A percentile compares a stretch with the other conserved stretches of the same genome.
Evolutionary conservation across 2,888 invertebrate genomes (phyloP).

Genomic region (Agrotis puta): DNA sequence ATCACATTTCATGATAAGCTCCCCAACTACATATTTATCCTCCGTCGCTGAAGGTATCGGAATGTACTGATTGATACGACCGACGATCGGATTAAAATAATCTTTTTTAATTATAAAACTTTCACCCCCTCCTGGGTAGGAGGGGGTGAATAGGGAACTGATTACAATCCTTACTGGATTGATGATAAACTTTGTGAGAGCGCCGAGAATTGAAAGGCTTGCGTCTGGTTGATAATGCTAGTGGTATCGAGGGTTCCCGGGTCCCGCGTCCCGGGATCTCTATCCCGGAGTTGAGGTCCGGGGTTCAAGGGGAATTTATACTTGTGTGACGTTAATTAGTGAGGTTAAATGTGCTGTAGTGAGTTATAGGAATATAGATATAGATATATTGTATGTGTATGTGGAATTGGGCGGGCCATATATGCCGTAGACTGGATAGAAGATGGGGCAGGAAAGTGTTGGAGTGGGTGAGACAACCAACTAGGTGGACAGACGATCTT

Average conservation of each 20-base stretch:
- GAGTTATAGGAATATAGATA: no score
- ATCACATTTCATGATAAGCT: not conserved
- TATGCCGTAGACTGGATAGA: no score
- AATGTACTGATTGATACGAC: no score
- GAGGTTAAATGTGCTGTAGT: constrained; percentile 1
- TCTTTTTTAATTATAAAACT: constrained; percentile 68
- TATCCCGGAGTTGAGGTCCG: not conserved
- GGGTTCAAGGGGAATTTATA: not conserved
- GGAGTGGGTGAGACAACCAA: no score
- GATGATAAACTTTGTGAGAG: constrained; percentile 60
- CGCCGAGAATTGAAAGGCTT: constrained; percentile 50
- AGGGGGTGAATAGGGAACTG: constrained; percentile 25
- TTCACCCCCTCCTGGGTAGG: constrained; percentile 17
- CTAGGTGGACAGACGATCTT: no score
- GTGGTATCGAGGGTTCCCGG: constrained; percentile 6
- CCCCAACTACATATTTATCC: no score
- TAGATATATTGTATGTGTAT: no score
- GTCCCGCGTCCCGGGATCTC: not conserved
- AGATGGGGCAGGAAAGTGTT: no score
- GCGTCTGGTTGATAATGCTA: constrained; percentile 58
- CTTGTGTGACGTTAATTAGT: constrained; percentile 43
- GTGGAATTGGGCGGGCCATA: no score
- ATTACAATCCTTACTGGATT: constrained; percentile 61
- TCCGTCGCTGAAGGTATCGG: no score
- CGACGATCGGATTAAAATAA: constrained; percentile 64